Evolutionary conservation across 2,113 vertebrate genomes (phyloP), one percentile per base, ranked within the genome.

Genomic region (Sander vitreus): DNA sequence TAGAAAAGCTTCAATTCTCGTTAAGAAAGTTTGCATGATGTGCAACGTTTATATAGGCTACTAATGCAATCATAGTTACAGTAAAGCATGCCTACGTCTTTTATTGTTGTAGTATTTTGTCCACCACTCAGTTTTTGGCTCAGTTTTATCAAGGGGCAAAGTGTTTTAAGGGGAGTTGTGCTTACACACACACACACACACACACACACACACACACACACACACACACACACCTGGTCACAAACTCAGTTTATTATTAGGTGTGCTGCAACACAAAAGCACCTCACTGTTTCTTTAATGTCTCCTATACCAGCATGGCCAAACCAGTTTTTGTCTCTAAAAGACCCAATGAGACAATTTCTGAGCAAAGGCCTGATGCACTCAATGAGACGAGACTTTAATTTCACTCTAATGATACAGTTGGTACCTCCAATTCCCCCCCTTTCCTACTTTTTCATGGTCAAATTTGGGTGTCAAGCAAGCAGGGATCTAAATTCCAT

Each of bases 401-500:
- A 89, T 85, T 80, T 89, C 47, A 69, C 73, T 80, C 55, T 66
- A 72, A 84, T 83, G 64, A 87, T 78, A 63, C 76, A 73, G 59
- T 82, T 13, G 3, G 33, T 79, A 70, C 65, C 67, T 78, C 36
- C 45, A 73, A 16, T 73, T 80, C 63, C 59, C 60, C 14, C 30
- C 33, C 13, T 27, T 4, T 3, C 27, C 27, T 13, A 2, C 6
- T 60, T 73, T 23, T 82, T 83, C 67, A 82, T 30, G 48, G 75
- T 84, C 19, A 6, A 88, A 85, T 76, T 81, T 83, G 48, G 76
- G 81, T 76, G 84, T 89, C 78, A 78, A 77, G 68, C 83, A 67
- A 53, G 72, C 79, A 36, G 66, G 67, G 73, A 82, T 84, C 73
- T 73, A 73, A 88, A 78, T 91, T 83, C 78, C 76, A 89, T 87